Evolutionary conservation across 2,113 vertebrate species (phyloP).

Genomic region (Leucosticte australis): DNA sequence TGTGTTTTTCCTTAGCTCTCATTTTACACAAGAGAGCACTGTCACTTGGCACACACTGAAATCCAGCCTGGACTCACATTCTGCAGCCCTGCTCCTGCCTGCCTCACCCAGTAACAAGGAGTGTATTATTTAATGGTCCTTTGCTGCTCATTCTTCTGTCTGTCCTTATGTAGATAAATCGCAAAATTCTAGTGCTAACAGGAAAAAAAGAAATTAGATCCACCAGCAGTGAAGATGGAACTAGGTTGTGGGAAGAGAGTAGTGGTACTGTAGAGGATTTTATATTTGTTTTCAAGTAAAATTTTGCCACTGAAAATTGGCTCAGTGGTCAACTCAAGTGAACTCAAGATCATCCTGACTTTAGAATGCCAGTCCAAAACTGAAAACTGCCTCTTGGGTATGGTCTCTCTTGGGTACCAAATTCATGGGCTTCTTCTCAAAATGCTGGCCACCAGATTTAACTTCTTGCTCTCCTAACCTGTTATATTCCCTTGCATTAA

Average conservation of each 20-base stretch:
- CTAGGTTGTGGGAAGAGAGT: background rate
- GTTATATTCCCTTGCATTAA: background rate
- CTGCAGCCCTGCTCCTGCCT: background rate
- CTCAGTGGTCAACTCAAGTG: background rate
- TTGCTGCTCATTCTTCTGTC: background rate
- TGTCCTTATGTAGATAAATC: background rate
- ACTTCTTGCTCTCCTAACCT: background rate
- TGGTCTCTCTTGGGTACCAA: background rate
- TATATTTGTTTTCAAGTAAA: background rate
- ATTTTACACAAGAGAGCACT: background rate
- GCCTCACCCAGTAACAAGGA: background rate
- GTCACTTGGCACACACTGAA: background rate
- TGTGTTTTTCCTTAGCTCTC: background rate
- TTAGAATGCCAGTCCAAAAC: background rate
- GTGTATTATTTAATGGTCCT: background rate
- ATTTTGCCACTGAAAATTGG: background rate
- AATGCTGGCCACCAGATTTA: background rate
- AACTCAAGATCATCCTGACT: background rate
- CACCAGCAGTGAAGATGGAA: background rate
- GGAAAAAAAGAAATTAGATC: background rate
- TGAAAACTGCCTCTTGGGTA: background rate
- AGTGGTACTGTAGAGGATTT: background rate
- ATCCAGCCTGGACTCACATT: background rate
- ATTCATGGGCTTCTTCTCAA: background rate
- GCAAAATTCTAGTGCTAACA: background rate